Base-by-base conservation (phyloP, 2,888 invertebrate genomes). In the Drosophila leonis region DNA sequence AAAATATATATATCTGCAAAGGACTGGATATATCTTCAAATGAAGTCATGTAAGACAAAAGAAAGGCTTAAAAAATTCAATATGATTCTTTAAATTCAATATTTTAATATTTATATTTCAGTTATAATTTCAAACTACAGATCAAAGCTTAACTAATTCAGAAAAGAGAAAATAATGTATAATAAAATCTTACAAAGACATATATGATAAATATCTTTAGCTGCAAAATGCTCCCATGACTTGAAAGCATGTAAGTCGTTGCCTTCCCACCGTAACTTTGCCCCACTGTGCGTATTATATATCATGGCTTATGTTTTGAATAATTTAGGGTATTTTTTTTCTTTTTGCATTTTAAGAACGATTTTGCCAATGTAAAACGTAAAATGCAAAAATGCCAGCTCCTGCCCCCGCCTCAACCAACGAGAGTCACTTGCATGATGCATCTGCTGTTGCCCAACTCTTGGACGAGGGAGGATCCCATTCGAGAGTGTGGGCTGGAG, bases 241-340 rank as follows among this genome's bases (percentile, higher is more conserved):
- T 18, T 18, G 31, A 29, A 27, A 4, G 31, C 18, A 31, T 31
- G 31, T 18, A 12, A 8, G 7, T 13, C 13, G 8, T 49, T 8
- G 31, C 4, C 49, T 13, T 13, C 4, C 8, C 18, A 8, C 29
- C 3, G 31, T 12, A 31, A 7, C 7, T 31, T 18, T 12, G 18
- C 18, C 31, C 29, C 29, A 20, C 37, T 48, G 49, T 18, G 20
- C 12, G 13, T 24, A 27, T 37, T 60, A 78, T 75, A 81, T 67
- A 81, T 78, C 84, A 86, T 71, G 64, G 65, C 74, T 86, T 78
- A 73, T 83, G 84, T 81, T 88, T 81, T 83, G 87, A 83, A 83
- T 86, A 83, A 88, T 86, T 83, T 83, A 86, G 65, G 54, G 33
- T 18, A 54, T 46, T 62, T 31, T n/a, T 29, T n/a, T 29, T 6